A percentile compares a stretch with the other conserved stretches of the same genome.
phyloP scores from a whole-genome alignment of 2,113 vertebrate species.

The Dasyurus viverrinus region DNA sequence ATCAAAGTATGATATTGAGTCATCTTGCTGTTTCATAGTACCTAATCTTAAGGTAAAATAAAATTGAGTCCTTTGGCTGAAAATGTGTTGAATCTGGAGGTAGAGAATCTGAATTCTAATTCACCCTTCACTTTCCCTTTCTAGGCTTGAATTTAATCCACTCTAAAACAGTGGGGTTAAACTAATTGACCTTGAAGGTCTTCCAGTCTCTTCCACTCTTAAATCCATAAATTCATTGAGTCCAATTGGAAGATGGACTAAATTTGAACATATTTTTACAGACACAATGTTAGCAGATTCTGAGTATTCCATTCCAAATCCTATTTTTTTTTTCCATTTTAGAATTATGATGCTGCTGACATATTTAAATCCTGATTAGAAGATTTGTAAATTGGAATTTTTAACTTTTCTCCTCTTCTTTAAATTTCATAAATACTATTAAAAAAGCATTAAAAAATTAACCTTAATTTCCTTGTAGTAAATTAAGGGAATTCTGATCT shows the following conservation, averaged over 20 bases:
- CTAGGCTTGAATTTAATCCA: not conserved
- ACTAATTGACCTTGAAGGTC: not conserved
- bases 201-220: not conserved
- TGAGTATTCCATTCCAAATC: not conserved
- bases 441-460: constrained; percentile 22
- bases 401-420: not conserved
- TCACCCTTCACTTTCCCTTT: not conserved
- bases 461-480: constrained; percentile 15
- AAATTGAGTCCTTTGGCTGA: not conserved
- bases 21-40: not conserved
- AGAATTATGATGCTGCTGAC: not conserved
- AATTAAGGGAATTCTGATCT: not conserved
- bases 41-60: not conserved
- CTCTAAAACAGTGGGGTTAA: not conserved
- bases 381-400: not conserved
- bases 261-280: not conserved
- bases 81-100: not conserved
- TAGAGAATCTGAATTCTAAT: not conserved
- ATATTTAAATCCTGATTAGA: not conserved
- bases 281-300: not conserved
- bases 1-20: not conserved
- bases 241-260: not conserved
- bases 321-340: constrained; percentile 7
- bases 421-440: constrained; percentile 19
- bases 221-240: not conserved